A percentile compares a stretch with the other conserved stretches of the same genome.
These are phyloP conservation scores for Rhaphigaster nebulosa DNA, from an alignment of 2,888 invertebrate species.

Conservation along the genomic window DNA sequence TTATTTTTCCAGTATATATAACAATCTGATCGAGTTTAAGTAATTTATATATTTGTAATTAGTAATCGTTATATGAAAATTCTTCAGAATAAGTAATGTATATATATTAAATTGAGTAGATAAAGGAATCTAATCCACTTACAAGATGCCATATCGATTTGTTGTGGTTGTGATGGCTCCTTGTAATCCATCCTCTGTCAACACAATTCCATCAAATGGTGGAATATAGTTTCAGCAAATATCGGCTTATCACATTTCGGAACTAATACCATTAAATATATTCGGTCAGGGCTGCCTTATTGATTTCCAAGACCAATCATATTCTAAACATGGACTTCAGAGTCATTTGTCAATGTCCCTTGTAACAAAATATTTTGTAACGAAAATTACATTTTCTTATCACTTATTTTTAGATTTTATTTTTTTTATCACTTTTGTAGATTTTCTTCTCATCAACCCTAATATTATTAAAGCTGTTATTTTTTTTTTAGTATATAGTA, in stretches of 20 bases:
- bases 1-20: too few species aligned
- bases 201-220: constrained; percentile 42
- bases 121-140: constrained; percentile 32
- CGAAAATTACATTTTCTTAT: not conserved
- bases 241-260: constrained; percentile 18
- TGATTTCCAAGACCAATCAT: not conserved
- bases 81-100: not conserved
- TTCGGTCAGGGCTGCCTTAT: constrained; percentile 17
- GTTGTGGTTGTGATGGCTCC: constrained; percentile 7
- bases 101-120: not conserved
- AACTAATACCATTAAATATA: constrained; percentile 46
- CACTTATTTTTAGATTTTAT: too few species aligned
- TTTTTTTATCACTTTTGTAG: too few species aligned
- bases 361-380: not conserved
- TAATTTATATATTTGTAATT: not conserved
- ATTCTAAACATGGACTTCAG: not conserved
- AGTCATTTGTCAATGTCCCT: not conserved
- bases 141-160: constrained; percentile 29
- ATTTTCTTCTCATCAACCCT: too few species aligned
- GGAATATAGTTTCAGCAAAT: constrained; percentile 48
- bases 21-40: too few species aligned
- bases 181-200: constrained; percentile 44
- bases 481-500: too few species aligned
- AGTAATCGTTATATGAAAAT: not conserved
- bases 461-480: too few species aligned